phyloP scores from a whole-genome alignment of 2,797 vertebrate genomes.

The Helicolenus hilgendorfi region DNA sequence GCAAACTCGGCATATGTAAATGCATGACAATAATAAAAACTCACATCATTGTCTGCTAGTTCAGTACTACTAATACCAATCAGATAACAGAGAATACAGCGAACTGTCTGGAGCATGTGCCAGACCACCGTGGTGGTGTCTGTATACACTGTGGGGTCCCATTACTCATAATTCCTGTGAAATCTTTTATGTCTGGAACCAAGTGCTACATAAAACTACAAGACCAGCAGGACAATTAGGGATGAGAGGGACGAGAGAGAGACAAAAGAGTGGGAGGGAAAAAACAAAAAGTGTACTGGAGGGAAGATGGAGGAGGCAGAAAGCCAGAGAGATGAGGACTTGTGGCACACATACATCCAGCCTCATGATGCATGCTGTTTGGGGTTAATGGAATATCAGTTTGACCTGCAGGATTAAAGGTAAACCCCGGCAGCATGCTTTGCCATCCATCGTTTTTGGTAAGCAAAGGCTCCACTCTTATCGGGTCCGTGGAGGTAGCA shows the following conservation, averaged over 20 bases:
- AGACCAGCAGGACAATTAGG: slow-evolving; percentile 6
- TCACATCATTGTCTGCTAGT: background rate
- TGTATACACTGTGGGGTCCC: slow-evolving; percentile 31
- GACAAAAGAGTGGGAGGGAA: background rate
- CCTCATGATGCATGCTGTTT: slow-evolving; percentile 12
- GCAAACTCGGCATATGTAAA: background rate
- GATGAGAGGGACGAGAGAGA: background rate
- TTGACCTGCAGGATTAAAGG: background rate
- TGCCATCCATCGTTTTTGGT: background rate
- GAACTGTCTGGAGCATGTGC: slow-evolving; percentile 3
- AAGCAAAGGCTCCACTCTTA: background rate
- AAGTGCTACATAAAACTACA: slow-evolving; percentile 37
- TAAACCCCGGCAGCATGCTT: background rate
- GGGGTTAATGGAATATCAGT: background rate
- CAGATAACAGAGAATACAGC: slow-evolving; percentile 31
- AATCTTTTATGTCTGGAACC: slow-evolving; percentile 38
- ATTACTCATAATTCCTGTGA: slow-evolving; percentile 39
- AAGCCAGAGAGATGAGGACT: slow-evolving; percentile 9
- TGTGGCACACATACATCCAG: slow-evolving; percentile 13
- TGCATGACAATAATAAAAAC: background rate
- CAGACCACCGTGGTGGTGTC: slow-evolving; percentile 39
- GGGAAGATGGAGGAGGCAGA: background rate
- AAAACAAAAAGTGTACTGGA: background rate
- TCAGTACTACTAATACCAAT: background rate
- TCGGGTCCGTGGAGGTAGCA: background rate